Evolutionary conservation across 2,113 vertebrate species (phyloP), one percentile per base, ranked within the genome.

Genomic region (Smithornis capensis): DNA sequence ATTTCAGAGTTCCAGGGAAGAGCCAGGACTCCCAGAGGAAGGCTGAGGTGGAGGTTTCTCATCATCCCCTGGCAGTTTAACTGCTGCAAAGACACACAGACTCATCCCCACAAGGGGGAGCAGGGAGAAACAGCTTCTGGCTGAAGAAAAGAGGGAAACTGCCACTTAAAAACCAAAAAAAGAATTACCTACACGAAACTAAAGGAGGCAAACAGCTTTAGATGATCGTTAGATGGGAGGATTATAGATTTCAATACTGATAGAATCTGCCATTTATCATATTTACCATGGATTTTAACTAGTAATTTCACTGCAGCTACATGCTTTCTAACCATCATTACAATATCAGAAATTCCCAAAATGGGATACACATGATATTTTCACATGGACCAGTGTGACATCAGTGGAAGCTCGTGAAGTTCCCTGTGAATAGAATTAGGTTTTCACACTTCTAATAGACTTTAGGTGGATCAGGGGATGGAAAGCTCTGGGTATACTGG

Each of bases 21-120:
- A 76, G 24, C 6, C 19, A 62, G 40, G 25, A 68, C 53, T 56
- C 14, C 4, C 2, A 1, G 11, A 45, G 35, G 42, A 49, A 75
- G 19, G 53, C 67, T 73, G 78, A 84, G 18, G 42, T 14, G 27
- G 28, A 75, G 45, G 37, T 64, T 68, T 79, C 31, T 42, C 3
- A 74, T 42, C 56, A 70, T 18, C 14, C 11, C 19, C 24, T 56
- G 38, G 29, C 10, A 40, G 11, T 35, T 42, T 27, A 52, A 31
- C 27, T 14, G 50, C 22, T 14, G 50, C 22, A 47, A 10, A 9
- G 2, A 29, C 53, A 12, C 55, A 62, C 15, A 10, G 29, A 15
- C 10, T 15, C 9, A 22, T 69, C 18, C 23, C 94, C 82, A 95
- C 88, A 64, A 89, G 94, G 28, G 90, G 93, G 94, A 95, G 95